phyloP scores from a whole-genome alignment of 1,140 invertebrate species.

The Cydia splendana region DNA sequence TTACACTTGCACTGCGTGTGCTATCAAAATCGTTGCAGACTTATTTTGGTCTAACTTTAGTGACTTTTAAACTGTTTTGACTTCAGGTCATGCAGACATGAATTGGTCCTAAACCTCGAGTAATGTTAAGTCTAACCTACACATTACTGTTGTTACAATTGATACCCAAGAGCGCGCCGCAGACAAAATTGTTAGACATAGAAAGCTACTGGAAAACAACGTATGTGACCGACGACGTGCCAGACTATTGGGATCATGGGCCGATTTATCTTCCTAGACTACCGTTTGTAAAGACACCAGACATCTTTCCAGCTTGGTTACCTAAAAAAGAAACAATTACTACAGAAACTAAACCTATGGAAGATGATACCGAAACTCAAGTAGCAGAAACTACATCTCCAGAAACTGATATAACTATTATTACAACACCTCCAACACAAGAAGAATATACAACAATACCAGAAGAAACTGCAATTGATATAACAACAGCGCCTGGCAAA shows the following conservation, averaged over 20 bases:
- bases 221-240: not conserved
- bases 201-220: not conserved
- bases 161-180: not conserved
- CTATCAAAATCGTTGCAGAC: no score
- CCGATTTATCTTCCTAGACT: not conserved
- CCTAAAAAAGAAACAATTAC: not conserved
- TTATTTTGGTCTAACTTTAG: no score
- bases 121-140: not conserved
- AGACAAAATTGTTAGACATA: not conserved
- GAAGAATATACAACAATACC: not conserved
- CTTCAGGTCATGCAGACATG: not conserved
- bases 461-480: not conserved
- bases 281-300: not conserved
- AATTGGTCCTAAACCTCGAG: not conserved
- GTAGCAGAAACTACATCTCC: not conserved
- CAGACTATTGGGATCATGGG: constrained; percentile 1
- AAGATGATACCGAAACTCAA: not conserved
- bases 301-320: not conserved
- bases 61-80: not conserved
- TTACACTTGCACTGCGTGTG: no score
- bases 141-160: not conserved
- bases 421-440: no score
- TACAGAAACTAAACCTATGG: not conserved
- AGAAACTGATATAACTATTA: not conserved
- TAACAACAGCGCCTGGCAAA: not conserved